Evolutionary conservation across 2,888 invertebrate genomes (phyloP).

Genomic region (Elgonia sp.): DNA sequence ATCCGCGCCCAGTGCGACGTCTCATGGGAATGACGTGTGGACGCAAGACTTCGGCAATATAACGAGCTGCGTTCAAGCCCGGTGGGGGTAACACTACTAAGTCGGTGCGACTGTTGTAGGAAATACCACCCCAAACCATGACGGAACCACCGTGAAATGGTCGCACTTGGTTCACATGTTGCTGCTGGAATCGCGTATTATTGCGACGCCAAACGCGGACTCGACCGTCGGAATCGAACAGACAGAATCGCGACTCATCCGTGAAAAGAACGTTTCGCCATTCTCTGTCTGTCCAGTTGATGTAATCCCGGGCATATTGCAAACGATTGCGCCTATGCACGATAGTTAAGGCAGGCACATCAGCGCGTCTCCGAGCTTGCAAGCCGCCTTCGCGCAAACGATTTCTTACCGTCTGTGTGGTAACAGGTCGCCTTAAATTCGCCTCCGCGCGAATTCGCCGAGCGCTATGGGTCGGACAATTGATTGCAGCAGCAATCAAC

Average conservation of each 20-base stretch:
- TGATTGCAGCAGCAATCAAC: too few relatives aligned
- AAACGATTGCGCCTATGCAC: too few relatives aligned
- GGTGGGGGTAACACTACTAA: conserved; percentile 35
- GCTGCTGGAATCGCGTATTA: not conserved
- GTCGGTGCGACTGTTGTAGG: not conserved
- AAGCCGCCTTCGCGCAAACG: too few relatives aligned
- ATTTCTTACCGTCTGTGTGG: too few relatives aligned
- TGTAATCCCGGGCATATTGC: too few relatives aligned
- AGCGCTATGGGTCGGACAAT: too few relatives aligned
- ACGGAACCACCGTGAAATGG: too few relatives aligned
- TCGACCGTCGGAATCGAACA: not conserved
- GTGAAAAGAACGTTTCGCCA: not conserved
- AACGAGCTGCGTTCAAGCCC: conserved; percentile 8
- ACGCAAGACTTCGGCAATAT: conserved; percentile 11
- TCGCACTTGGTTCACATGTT: not conserved
- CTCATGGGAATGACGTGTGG: conserved; percentile 27
- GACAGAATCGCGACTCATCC: not conserved
- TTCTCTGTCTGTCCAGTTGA: not conserved
- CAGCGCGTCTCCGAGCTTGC: too few relatives aligned
- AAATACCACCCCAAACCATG: too few relatives aligned
- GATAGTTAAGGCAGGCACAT: too few relatives aligned
- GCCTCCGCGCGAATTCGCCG: too few relatives aligned
- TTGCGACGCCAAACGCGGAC: not conserved
- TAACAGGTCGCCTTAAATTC: too few relatives aligned
- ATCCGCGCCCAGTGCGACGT: conserved; percentile 20